Evolutionary conservation across 2,113 vertebrate species (phyloP).

Genomic region (Typhlomys cinereus): DNA sequence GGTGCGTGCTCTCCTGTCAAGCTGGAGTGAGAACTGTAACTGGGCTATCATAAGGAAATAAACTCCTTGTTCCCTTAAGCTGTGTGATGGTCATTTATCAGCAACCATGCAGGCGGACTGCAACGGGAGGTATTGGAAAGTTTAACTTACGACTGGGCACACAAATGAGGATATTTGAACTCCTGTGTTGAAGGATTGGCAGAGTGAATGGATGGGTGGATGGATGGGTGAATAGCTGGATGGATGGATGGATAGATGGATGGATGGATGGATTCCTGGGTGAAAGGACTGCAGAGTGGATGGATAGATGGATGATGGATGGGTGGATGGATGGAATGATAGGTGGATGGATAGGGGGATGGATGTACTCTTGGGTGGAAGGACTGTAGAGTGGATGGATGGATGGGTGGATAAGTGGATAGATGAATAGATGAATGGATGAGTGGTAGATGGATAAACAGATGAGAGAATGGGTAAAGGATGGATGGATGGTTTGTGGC

Average conservation of each 20-base stretch:
- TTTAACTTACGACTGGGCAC: neutral
- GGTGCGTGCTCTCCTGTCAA: no score
- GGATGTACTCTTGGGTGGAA: no score
- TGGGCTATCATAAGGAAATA: no score
- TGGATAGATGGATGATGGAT: rapidly evolving
- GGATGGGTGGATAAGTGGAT: rapidly evolving
- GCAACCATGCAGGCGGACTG: no score
- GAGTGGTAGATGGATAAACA: neutral
- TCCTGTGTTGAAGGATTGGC: neutral
- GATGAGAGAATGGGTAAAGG: neutral
- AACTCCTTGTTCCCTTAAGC: no score
- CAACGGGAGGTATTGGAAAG: neutral
- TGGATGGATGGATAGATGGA: rapidly evolving
- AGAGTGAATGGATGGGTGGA: neutral
- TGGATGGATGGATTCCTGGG: rapidly evolving
- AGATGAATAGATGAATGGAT: rapidly evolving
- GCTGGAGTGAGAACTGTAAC: no score
- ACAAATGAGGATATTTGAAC: neutral
- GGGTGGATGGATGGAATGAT: rapidly evolving
- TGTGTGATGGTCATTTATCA: no score
- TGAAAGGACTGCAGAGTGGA: rapidly evolving
- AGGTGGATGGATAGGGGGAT: rapidly evolving
- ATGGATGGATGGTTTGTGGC: rapidly evolving
- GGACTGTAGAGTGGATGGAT: rapidly evolving
- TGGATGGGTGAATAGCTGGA: rapidly evolving